Base-by-base conservation (phyloP, 1,140 invertebrate genomes). In the Microplitis demolitor region DNA sequence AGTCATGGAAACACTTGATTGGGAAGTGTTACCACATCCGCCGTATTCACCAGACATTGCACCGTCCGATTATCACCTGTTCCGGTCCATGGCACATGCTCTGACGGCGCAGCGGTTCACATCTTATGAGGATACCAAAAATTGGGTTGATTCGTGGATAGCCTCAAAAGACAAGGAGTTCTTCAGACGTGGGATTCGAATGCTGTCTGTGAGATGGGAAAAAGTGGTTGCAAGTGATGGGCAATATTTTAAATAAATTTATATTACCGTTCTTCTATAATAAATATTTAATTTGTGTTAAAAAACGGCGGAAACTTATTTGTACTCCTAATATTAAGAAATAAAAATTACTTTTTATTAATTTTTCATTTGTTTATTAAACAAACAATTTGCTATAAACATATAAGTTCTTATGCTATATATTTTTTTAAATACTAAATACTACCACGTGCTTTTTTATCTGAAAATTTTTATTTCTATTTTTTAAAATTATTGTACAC, bases 181-280 rank as follows among this genome's bases (percentile, higher is more conserved):
- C 16, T 51, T 16, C 13, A 11, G 63, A 50, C 63, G 63, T 4
- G 63, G 63, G 50, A 66, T 66, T 4, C 9, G 39, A 50, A 66
- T 9, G 14, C 16, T 66, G 45, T 37, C 45, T 14, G 45, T 33
- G 51, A 66, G 63, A 51, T 66, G 45, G 63, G 13, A 24, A 66
- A 66, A 53, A 66, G 13, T 50, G 24, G 45, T 66, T 9, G 37
- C 5, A 14, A 31, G 45, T 50, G 37, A 50, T 50, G 37, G 63
- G 24, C 37, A 66, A 66, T 66, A 66, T 14, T 66, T 66, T 51
- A 13, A 66, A 66, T 66, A 66, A 66, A 51, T 39, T 14, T 11
- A 11, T 3, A 62, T 62, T 33, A 62, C 60, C n/a, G 60, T 62
- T 62, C 11, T 62, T 62, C 31, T 33, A 62, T 4, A 62, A 62